Base-by-base conservation (phyloP, 2,888 invertebrate species). In the Odontocolon sp. region DNA sequence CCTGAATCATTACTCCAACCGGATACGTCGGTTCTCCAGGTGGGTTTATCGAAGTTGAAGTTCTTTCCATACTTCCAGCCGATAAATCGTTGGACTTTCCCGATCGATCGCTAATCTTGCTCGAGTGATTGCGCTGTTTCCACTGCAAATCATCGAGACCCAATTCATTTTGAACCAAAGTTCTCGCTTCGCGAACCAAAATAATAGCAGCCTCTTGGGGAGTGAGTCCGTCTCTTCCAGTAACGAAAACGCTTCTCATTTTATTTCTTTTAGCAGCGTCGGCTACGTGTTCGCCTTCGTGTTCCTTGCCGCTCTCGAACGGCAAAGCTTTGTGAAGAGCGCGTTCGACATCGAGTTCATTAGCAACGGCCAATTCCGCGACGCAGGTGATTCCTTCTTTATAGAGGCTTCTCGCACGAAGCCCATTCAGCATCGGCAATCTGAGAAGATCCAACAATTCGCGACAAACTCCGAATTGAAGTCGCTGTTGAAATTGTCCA, bases 381-480 rank as follows among this genome's bases (percentile, higher is more conserved):
- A 98, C 92, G 3, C 93, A 94, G 86, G 95, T 95, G 80, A 96
- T 94, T 0, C 97, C 97, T 21, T 94, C 93, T 90, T 96, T 94
- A 87, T 94, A 97, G 3, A 99, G 91, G 36, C 95, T 94, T 84
- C 99, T 92, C 1, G 99, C 98, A 81, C 96, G 93, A 82, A 94
- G 93, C 0, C 96, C 96, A 89, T 96, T 97, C 63, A 99, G 90
- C 80, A 95, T 93, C 0, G 96, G 93, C 45, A 99, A 91, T 81
- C 96, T 94, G 92, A 98, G 95, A 66, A 99, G 92, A 88, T 99
- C 99, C 78, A 98, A 93, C 40, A 99, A 92, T 88, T 99, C 99
- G 18, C 96, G 93, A 86, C 97, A 96, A 50, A 99, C 95, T 8
- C 99, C 99, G 90, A 99, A 99, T 85, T 97, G 96, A 42, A 99